Percentiles rank a stretch among this genome's conserved stretches.
These are phyloP conservation scores for Phanerotoma sp. DNA, from an alignment of 2,888 invertebrate genomes.

Conservation along the genomic window DNA sequence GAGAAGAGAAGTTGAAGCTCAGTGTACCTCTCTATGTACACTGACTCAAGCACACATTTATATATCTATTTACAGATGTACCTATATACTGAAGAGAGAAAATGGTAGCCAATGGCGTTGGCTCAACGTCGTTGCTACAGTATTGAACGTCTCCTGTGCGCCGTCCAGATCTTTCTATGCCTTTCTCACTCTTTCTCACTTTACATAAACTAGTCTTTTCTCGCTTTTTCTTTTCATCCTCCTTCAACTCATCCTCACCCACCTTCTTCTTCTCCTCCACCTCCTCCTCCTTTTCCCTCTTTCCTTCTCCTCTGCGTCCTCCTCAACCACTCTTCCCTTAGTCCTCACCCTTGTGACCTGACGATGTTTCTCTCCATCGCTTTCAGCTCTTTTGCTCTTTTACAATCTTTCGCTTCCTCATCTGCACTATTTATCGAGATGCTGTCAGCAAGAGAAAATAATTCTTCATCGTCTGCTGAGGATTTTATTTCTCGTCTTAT, in stretches of 20 bases:
- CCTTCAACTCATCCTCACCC: constrained; percentile 8
- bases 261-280: constrained; percentile 9
- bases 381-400: constrained; percentile 22
- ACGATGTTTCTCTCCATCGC: constrained; percentile 31
- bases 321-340: background rate
- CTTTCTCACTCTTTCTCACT: constrained; percentile 38
- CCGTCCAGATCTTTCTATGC: constrained; percentile 46
- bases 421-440: constrained; percentile 24
- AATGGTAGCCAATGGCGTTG: constrained; percentile 56
- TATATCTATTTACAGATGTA: constrained; percentile 16
- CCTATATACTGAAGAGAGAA: constrained; percentile 33
- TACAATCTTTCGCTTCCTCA: constrained; percentile 21
- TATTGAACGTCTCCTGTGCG: constrained; percentile 56
- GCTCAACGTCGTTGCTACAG: constrained; percentile 47
- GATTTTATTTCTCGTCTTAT: constrained; percentile 40
- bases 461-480: constrained; percentile 29
- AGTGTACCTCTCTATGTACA: constrained; percentile 28
- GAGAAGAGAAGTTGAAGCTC: constrained; percentile 21
- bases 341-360: constrained; percentile 26
- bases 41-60: constrained; percentile 10
- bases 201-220: constrained; percentile 13
- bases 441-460: too few relatives aligned
- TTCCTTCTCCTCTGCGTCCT: too few relatives aligned
- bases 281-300: constrained; percentile 20
- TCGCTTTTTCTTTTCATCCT: constrained; percentile 17